Base-by-base conservation (phyloP, 2,797 vertebrate species). In the Columba guinea region DNA sequence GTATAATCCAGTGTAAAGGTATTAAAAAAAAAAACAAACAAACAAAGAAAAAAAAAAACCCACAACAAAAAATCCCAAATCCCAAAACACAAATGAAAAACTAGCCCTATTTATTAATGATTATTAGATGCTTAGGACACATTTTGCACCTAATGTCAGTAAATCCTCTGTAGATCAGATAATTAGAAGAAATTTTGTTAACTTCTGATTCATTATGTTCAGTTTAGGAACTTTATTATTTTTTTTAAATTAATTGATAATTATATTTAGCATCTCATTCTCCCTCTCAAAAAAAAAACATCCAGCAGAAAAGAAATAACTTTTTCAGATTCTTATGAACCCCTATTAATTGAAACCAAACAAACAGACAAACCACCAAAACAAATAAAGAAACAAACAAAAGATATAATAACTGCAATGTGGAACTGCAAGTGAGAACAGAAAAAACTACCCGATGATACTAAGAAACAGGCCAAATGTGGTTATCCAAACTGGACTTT, bases 251-350 rank as follows among this genome's bases (percentile, higher is more conserved):
- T 11, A 55, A 65, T 14, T 7, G 3, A 9, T 67, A 21, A 44
- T 27, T 67, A 27, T 32, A 63, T 49, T 48, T 28, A 68, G 1
- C 5, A 48, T 27, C 28, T 19, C 0, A 3, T 14, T 6, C 28
- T 0, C 4, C 14, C 4, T 0, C 11, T 10, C 7, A 1, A 30
- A 30, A 32, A 53, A 22, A 69, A 53, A 1, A 4, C 28, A 67
- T 7, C 9, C 4, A 56, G 13, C 2, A 12, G 11, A 63, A 67
- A 59, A 68, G 1, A 39, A 63, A 5, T 19, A n/a, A 56, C 26
- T 74, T 74, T 60, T 20, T 78, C 5, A n/a, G 32, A 59, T 7
- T 51, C 12, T 56, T 49, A 8, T 28, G 24, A 35, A 11, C 2
- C 3, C 4, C 9, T 63, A 24, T 30, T 28, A 69, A 60, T 52